Conservation (phyloP, 2,888 invertebrate species). For the Panopea generosa region DNA sequence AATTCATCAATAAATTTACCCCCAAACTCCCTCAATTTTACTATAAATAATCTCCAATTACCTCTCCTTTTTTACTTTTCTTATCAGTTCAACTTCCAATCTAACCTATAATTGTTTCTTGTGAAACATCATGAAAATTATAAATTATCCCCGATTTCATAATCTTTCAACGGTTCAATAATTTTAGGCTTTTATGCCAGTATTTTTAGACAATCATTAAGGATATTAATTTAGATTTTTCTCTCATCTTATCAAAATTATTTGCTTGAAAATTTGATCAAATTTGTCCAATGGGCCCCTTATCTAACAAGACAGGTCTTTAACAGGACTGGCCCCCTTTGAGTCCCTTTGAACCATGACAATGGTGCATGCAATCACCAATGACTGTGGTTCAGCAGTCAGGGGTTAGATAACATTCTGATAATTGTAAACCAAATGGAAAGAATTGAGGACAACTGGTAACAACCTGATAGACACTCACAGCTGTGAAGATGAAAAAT, state of each 20-base stretch:
- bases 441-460: background rate
- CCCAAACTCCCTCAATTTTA: too few relatives aligned
- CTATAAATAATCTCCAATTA: too few relatives aligned
- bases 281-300: conserved; percentile 48
- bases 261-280: conserved; percentile 66
- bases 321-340: conserved; percentile 32
- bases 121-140: too few relatives aligned
- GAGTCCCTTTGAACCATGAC: conserved; percentile 40
- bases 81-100: background rate
- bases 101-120: background rate
- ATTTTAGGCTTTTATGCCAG: conserved; percentile 9
- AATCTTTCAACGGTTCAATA: conserved; percentile 25
- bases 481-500: background rate
- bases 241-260: conserved; percentile 64
- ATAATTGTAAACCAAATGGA: conserved; percentile 10
- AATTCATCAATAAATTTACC: too few relatives aligned
- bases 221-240: conserved; percentile 7
- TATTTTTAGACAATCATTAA: conserved; percentile 2
- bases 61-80: too few relatives aligned
- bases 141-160: conserved; percentile 15
- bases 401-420: conserved; percentile 13
- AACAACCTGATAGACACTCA: background rate
- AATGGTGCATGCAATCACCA: conserved; percentile 6
- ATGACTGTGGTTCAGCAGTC: background rate
- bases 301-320: conserved; percentile 21